A percentile compares a stretch with the other conserved stretches of the same genome.
These are phyloP conservation scores for Cyanoramphus novaezelandiae DNA, from an alignment of 2,113 vertebrate genomes.

Conservation along the genomic window DNA sequence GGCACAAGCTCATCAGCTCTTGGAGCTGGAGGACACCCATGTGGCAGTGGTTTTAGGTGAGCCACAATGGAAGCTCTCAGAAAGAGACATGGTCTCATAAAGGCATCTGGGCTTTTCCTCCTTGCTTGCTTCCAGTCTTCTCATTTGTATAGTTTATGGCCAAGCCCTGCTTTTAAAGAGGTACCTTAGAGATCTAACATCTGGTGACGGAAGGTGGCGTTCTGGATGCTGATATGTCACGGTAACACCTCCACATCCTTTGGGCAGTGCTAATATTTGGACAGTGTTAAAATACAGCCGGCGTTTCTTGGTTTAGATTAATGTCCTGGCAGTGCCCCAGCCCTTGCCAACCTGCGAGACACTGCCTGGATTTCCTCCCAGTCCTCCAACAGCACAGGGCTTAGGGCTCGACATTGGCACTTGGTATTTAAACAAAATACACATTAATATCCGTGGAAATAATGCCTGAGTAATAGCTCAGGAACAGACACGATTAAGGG, in stretches of 20 bases:
- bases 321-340: neutral
- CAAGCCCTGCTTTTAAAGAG: neutral
- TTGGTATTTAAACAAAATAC: neutral
- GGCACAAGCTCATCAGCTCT: rapidly evolving
- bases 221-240: neutral
- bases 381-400: neutral
- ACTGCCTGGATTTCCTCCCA: neutral
- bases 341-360: neutral
- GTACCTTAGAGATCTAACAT: neutral
- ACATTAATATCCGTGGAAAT: neutral
- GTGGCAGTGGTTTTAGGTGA: rapidly evolving
- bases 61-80: neutral
- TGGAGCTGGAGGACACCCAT: rapidly evolving
- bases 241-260: neutral
- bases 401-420: neutral
- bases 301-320: neutral
- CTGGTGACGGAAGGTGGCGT: rapidly evolving
- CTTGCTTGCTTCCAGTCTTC: neutral
- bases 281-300: neutral
- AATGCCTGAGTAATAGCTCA: neutral
- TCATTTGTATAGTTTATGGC: rapidly evolving
- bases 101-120: neutral
- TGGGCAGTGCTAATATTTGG: neutral
- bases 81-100: rapidly evolving
- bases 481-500: neutral